phyloP scores from a whole-genome alignment of 1,140 invertebrate species.

The Pectinophora gossypiella region DNA sequence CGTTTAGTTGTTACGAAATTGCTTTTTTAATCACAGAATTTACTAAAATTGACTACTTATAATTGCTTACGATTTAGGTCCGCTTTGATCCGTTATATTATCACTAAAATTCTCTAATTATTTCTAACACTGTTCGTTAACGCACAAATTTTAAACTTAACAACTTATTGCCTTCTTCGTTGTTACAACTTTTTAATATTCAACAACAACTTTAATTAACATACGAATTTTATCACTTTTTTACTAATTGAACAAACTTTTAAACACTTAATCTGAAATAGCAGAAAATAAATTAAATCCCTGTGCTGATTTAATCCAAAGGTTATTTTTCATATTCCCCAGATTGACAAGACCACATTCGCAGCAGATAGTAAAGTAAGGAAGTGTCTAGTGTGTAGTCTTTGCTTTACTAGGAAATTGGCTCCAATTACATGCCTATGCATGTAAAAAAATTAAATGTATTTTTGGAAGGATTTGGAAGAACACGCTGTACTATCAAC shows the following conservation, averaged over 20 bases:
- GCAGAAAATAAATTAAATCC: too few species aligned
- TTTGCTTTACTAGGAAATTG: too few species aligned
- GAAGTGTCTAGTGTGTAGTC: too few species aligned
- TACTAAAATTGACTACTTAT: constrained; percentile 34
- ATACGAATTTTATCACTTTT: constrained; percentile 13
- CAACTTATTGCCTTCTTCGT: constrained; percentile 45
- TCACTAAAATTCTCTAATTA: constrained; percentile 6
- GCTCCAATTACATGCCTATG: too few species aligned
- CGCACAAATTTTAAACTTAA: constrained; percentile 20
- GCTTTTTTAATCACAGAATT: constrained; percentile 31
- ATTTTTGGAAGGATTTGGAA: too few species aligned
- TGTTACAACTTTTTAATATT: constrained; percentile 22
- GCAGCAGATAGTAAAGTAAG: neutral
- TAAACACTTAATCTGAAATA: constrained; percentile 3
- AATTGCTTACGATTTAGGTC: constrained; percentile 29
- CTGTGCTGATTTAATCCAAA: too few species aligned
- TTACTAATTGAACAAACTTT: constrained; percentile 15
- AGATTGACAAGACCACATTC: neutral
- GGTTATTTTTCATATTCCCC: too few species aligned
- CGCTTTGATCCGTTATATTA: neutral
- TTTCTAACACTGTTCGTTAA: constrained; percentile 7
- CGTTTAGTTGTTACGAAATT: neutral
- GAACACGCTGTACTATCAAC: too few species aligned
- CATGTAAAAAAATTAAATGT: too few species aligned
- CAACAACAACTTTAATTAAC: constrained; percentile 16